Base-by-base conservation (phyloP, 2,113 vertebrate species). In the Cottus gobio region DNA sequence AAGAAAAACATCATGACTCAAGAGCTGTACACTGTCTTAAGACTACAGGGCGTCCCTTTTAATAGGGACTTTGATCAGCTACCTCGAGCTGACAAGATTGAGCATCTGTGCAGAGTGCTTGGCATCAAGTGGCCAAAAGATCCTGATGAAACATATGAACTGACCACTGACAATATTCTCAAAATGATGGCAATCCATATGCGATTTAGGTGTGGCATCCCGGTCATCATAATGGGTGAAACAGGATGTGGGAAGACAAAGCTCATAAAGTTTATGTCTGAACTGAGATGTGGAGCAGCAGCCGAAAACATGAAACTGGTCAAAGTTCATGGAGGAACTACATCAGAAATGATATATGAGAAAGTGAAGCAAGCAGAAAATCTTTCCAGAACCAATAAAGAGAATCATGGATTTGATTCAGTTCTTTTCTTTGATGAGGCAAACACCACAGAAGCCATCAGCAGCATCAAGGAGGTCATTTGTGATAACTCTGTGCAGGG, bases 171-270 rank as follows among this genome's bases (percentile, higher is more conserved):
- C 90, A 98, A 97, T 0, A 86, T 97, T 54, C 91, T 98, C 0
- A 98, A 98, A 80, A 96, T 98, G 42, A 76, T 98, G 48, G 97
- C 97, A 20, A 94, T 98, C 2, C 96, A 97, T 80, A 98, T 98
- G 97, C 89, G 97, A 0, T 96, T 98, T 88, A 93, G 96, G 0
- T 98, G 97, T 71, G 94, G 95, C 28, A 98, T 98, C 86, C 97
- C 97, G 0, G 97, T 98, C 0, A 93, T 98, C 52, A 92, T 98
- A 88, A 98, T 98, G 97, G 97, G 97, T 7, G 97, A 98, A 85
- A 98, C 97, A 0, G 97, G 97, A 69, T 98, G 95, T 0, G 97
- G 97, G 1, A 98, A 98, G 75, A 98, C 96, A 0, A 94, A 96
- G 36, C 95, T 98, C 0, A 93, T 98, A 18, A 96, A 93, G 37